phyloP scores from a whole-genome alignment of 2,888 invertebrate species.

The Abrostola tripartita region DNA sequence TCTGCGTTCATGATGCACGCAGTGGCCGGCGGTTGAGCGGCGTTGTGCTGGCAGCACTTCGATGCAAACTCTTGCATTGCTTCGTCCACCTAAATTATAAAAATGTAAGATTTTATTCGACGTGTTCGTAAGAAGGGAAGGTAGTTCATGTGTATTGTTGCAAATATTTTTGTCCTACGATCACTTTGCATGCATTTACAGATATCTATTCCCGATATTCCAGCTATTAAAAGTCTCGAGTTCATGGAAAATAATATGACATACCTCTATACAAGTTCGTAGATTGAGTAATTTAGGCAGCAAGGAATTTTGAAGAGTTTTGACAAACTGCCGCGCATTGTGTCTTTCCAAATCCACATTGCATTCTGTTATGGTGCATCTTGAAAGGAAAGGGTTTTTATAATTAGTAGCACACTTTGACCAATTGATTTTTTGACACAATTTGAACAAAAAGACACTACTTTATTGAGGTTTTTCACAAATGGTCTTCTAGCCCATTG shows the following conservation, averaged over 20 bases:
- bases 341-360: constrained; percentile 95
- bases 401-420: no score
- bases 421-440: no score
- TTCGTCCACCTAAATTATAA: constrained; percentile 91
- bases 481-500: background rate
- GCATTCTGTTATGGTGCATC: constrained; percentile 88
- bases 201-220: no score
- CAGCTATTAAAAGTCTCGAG: background rate
- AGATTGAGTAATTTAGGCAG: constrained; percentile 93
- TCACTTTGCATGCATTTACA: no score
- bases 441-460: no score
- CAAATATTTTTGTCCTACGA: no score
- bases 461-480: no score
- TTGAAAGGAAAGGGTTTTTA: constrained; percentile 54
- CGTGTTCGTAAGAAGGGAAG: no score
- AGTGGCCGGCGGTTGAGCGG: constrained; percentile 89
- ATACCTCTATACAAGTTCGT: constrained; percentile 93
- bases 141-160: no score
- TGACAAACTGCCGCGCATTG: constrained; percentile 95
- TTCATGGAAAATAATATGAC: background rate
- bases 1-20: constrained; percentile 97
- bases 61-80: constrained; percentile 97
- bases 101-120: background rate
- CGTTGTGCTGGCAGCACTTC: constrained; percentile 94
- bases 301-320: constrained; percentile 91